Evolutionary conservation across 2,888 invertebrate species (phyloP), one percentile per base, ranked within the genome.

Genomic region (Dynastes grantii): DNA sequence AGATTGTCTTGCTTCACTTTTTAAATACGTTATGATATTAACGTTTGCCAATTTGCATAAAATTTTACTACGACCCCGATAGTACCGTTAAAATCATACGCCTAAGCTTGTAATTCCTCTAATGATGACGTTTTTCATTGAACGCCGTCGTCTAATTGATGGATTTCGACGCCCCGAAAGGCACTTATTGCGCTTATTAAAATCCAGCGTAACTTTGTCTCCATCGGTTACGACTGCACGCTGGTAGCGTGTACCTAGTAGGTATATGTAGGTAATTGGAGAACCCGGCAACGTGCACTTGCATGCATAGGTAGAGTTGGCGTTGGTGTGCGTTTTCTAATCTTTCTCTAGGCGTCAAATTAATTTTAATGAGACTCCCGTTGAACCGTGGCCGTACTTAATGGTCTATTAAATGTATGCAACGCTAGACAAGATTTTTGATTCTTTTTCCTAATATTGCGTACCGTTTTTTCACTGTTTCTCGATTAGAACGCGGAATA

Each of bases 261-360:
- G 32, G 32, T 45, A 45, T 67, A 22, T 45, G 45, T 22, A 22
- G 45, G 65, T 67, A 67, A 67, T 67, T 67, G 65, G 65, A 67
- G 22, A 67, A 22, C 65, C 22, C 37, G 40, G 11, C 45, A 40
- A n/a, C 8, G 32, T 63, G 2, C 27, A 29, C 29, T 32, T 63
- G 27, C 27, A 29, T 32, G 27, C 9, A 27, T 61, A 61, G 22
- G 8, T 0, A 29, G 13, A 2, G n/a, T 37, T 9, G 29, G 63
- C 13, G 32, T 27, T 27, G 22, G 29, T 13, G 27, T 51, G 27
- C 68, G 68, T 68, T 68, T 68, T 68, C 49, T 68, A 68, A 68
- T 68, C 51, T 68, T 68, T 68, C 68, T 68, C 29, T 68, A 68
- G 68, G 68, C 68, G 68, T 68, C 68, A 51, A 68, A 68, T 68